Percentiles rank a stretch among this genome's conserved stretches.
Evolutionary conservation across 1,140 invertebrate genomes (phyloP).

Genomic region (Coenobita brevimanus): DNA sequence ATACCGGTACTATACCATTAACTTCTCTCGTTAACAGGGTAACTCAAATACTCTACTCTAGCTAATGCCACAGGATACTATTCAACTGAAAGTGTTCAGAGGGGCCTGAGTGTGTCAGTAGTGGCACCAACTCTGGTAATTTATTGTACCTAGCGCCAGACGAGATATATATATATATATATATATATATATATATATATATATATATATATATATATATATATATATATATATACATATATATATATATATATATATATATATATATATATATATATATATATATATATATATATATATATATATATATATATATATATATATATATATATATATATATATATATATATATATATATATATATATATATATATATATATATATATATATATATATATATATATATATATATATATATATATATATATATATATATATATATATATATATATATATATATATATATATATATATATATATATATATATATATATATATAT

Average conservation of each 20-base stretch:
- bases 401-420: too few relatives aligned
- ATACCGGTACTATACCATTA: too few relatives aligned
- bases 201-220: conserved; percentile 34
- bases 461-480: too few relatives aligned
- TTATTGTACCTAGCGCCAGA: not conserved
- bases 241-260: conserved; percentile 21
- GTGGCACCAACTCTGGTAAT: not conserved
- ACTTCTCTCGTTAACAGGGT: too few relatives aligned
- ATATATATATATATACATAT: not conserved
- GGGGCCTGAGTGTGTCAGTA: too few relatives aligned
- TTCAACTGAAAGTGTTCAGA: too few relatives aligned
- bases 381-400: too few relatives aligned
- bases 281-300: conserved; percentile 35
- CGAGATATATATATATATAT: not conserved
- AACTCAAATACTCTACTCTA: too few relatives aligned
- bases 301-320: conserved; percentile 41
- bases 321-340: not conserved
- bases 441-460: too few relatives aligned
- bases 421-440: too few relatives aligned
- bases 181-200: conserved; percentile 35
- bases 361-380: too few relatives aligned
- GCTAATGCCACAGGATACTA: too few relatives aligned
- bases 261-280: conserved; percentile 23
- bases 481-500: not conserved
- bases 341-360: not conserved